These are phyloP conservation scores for Pygoscelis adeliae DNA, from an alignment of 2,113 vertebrate genomes.

Conservation along the genomic window DNA sequence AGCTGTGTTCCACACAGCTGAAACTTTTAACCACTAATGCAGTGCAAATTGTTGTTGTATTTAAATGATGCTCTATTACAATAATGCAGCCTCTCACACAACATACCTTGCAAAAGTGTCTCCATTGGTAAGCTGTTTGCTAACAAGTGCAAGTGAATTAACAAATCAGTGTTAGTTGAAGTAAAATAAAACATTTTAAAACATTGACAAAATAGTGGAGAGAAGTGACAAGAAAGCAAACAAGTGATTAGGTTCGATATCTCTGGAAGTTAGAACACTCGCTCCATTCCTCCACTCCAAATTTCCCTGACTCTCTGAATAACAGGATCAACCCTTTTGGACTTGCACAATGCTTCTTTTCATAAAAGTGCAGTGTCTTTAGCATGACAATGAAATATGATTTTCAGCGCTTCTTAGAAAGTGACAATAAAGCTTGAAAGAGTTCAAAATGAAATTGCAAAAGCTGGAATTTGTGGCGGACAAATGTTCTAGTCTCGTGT, in stretches of 20 bases:
- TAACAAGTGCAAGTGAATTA: background rate
- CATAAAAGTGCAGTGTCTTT: constrained; percentile 13
- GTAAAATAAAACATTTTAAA: background rate
- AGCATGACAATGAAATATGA: constrained; percentile 55
- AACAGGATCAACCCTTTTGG: background rate
- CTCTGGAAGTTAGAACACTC: background rate
- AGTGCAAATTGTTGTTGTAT: background rate
- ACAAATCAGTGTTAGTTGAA: background rate
- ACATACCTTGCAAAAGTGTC: background rate
- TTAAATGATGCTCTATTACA: background rate
- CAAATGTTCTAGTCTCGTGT: constrained; percentile 42
- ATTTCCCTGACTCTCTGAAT: background rate
- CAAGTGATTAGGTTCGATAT: background rate
- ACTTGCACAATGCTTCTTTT: background rate
- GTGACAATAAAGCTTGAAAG: constrained; percentile 45
- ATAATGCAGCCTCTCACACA: background rate
- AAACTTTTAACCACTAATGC: background rate
- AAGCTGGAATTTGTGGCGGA: constrained; percentile 38
- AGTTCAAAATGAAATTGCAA: constrained; percentile 35
- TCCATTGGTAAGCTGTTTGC: background rate
- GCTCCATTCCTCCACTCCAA: background rate
- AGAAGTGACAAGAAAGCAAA: background rate
- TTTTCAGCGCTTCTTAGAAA: constrained; percentile 43
- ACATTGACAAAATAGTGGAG: background rate
- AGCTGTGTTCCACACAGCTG: fast-evolving